phyloP scores from a whole-genome alignment of 1,140 invertebrate genomes.

The Hylaeus volcanicus region DNA sequence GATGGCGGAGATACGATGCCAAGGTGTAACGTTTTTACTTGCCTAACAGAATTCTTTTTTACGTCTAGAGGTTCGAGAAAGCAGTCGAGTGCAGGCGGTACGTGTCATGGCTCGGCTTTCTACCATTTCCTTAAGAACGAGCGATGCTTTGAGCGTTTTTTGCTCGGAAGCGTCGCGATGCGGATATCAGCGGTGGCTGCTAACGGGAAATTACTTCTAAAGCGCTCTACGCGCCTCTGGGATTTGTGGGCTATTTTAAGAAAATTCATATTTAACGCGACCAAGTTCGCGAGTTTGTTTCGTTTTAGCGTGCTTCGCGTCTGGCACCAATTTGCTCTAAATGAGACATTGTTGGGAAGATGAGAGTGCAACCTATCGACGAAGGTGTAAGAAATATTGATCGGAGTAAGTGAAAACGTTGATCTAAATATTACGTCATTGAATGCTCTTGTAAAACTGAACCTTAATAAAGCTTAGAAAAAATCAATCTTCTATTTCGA shows the following conservation, averaged over 20 bases:
- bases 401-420: no score
- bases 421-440: no score
- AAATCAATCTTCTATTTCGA: no score
- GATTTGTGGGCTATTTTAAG: not conserved
- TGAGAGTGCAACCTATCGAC: no score
- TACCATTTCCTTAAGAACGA: slow-evolving; percentile 21
- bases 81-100: slow-evolving; percentile 61
- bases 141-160: slow-evolving; percentile 16
- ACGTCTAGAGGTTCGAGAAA: slow-evolving; percentile 27
- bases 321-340: no score
- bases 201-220: not conserved
- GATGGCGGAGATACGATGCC: slow-evolving; percentile 31
- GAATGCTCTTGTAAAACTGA: no score
- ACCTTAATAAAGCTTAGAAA: no score
- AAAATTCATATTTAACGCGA: slow-evolving; percentile 1
- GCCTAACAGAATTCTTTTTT: slow-evolving; percentile 39
- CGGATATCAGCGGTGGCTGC: not conserved
- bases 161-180: not conserved
- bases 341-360: no score
- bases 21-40: slow-evolving; percentile 22
- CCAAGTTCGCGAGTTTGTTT: not conserved
- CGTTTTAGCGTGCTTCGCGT: no score
- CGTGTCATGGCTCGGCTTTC: slow-evolving; percentile 47
- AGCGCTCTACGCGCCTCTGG: not conserved
- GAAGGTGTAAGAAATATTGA: no score